phyloP scores from a whole-genome alignment of 2,888 invertebrate species.

The Ectobius pallidus region DNA sequence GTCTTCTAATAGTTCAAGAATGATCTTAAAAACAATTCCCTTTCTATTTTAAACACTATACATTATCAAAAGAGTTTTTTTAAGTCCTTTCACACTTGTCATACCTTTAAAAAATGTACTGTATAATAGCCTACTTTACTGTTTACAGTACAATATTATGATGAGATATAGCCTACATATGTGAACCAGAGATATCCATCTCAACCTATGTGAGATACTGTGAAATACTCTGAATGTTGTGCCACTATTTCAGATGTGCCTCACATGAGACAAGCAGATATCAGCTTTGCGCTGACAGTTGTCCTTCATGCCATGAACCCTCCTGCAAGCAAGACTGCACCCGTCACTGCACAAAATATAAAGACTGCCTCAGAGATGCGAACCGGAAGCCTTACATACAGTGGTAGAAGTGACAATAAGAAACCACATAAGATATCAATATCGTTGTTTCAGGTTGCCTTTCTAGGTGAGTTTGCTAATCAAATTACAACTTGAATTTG shows the following conservation, averaged over 20 bases:
- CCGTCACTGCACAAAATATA: slow-evolving; percentile 69
- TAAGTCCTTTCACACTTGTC: too few relatives aligned
- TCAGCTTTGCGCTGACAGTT: slow-evolving; percentile 87
- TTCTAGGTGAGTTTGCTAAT: slow-evolving; percentile 63
- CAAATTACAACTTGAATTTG: not conserved
- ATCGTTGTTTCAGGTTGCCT: slow-evolving; percentile 82
- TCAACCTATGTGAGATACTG: too few relatives aligned
- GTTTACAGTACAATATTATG: too few relatives aligned
- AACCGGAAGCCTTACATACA: slow-evolving; percentile 81
- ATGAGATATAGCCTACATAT: too few relatives aligned
- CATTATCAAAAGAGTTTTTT: too few relatives aligned
- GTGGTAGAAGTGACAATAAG: slow-evolving; percentile 71
- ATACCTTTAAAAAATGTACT: too few relatives aligned
- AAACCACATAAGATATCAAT: slow-evolving; percentile 77
- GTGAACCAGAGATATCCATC: too few relatives aligned
- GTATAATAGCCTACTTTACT: too few relatives aligned
- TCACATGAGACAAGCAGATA: slow-evolving; percentile 85
- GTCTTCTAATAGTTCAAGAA: too few relatives aligned
- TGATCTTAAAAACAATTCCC: too few relatives aligned
- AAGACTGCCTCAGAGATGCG: slow-evolving; percentile 75
- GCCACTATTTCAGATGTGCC: slow-evolving; percentile 71
- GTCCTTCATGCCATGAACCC: slow-evolving; percentile 88
- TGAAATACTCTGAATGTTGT: too few relatives aligned
- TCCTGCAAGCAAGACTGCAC: slow-evolving; percentile 73
- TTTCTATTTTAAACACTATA: too few relatives aligned